Conservation (phyloP, 2,113 vertebrate species). For the Aegypius monachus region DNA sequence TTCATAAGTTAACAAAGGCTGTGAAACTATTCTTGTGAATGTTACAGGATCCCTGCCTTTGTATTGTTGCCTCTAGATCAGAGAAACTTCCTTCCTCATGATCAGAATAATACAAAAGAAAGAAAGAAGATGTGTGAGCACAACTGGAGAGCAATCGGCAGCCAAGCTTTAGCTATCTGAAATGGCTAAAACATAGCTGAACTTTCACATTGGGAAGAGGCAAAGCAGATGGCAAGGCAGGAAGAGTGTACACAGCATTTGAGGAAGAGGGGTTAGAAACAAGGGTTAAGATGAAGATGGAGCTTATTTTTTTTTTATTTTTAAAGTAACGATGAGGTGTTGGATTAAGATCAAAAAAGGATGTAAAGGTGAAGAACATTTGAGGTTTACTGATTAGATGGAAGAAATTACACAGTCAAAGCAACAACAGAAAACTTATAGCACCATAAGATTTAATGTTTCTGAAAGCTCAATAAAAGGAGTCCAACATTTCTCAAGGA, state of each 20-base stretch:
- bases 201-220: neutral
- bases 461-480: conserved; percentile 4
- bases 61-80: neutral
- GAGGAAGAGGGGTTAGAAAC: neutral
- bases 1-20: neutral
- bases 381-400: neutral
- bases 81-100: neutral
- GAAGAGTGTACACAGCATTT: neutral
- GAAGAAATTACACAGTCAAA: neutral
- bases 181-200: neutral
- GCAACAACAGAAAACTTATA: neutral
- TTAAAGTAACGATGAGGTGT: neutral
- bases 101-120: neutral
- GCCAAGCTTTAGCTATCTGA: neutral
- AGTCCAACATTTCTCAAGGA: neutral
- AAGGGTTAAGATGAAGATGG: neutral
- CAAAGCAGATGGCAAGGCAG: neutral
- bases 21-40: neutral
- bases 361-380: neutral
- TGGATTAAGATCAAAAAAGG: neutral
- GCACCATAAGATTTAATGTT: conserved; percentile 25
- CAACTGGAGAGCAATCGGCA: neutral
- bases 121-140: neutral
- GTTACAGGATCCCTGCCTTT: neutral
- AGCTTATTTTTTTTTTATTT: neutral